These are phyloP conservation scores for Brachionus rotundiformis DNA, from an alignment of 1,140 invertebrate genomes.

Conservation along the genomic window DNA sequence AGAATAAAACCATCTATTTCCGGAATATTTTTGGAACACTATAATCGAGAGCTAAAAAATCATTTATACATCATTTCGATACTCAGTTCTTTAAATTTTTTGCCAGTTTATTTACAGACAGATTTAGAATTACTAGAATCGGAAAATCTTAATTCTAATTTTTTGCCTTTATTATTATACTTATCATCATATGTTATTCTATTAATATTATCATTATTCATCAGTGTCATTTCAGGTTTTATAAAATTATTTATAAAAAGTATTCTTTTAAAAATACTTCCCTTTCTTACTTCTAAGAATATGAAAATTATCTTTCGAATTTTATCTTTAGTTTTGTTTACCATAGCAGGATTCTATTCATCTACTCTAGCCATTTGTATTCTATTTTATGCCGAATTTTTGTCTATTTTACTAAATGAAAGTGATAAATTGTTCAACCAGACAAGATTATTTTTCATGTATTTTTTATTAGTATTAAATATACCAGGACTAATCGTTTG, in stretches of 20 bases:
- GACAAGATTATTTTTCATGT: conserved; percentile 33
- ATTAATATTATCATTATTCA: not conserved
- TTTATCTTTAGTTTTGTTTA: not conserved
- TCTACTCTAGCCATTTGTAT: not conserved
- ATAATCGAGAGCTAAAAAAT: not conserved
- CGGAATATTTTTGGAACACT: not conserved
- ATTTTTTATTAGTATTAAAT: conserved; percentile 32
- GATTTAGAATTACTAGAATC: not conserved
- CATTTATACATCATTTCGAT: not conserved
- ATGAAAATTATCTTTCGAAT: not conserved
- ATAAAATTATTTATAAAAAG: not conserved
- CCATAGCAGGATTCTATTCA: not conserved
- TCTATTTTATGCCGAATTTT: conserved; percentile 33
- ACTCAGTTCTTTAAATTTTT: not conserved
- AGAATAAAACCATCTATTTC: not conserved
- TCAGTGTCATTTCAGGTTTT: not conserved
- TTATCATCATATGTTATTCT: not conserved
- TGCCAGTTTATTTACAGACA: not conserved
- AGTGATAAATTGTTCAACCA: not conserved
- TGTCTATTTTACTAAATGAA: not conserved
- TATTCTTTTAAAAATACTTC: not conserved
- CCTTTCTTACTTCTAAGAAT: not conserved
- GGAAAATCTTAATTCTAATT: not conserved
- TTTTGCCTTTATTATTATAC: conserved; percentile 8
- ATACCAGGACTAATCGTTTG: conserved; percentile 32